Base-by-base conservation (phyloP, 2,113 vertebrate species). In the Hydrochoerus hydrochaeris region DNA sequence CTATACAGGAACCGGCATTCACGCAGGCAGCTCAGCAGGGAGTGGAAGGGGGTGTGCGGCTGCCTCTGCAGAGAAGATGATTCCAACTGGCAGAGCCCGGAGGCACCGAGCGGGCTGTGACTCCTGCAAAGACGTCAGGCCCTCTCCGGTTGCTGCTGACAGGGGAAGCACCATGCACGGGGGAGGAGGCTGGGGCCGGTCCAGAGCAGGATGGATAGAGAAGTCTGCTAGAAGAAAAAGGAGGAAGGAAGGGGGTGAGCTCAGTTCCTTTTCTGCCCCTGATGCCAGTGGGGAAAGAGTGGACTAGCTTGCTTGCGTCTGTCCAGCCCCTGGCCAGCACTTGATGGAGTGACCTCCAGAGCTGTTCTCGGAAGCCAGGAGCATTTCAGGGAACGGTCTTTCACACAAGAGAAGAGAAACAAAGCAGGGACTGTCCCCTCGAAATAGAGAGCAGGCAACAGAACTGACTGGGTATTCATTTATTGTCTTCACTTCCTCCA, bases 341-440 rank as follows among this genome's bases (percentile, higher is more conserved):
- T 35, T 62, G 26, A 14, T n/a, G 9, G 54, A 88, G 62, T 60
- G 81, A 88, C 82, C 78, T 95, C 69, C 88, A 54, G 90, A 95
- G 60, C 92, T 88, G 46, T 98, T 97, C 97, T 97, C 85, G 13
- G 97, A 97, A 97, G 63, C 82, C 90, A 85, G 85, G 82, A 96
- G 94, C 71, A 35, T 95, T 97, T 97, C 96, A 97, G 95, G 92
- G 94, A 97, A 97, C 69, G 52, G 82, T 49, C 65, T 92, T 95
- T 95, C 46, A 95, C 60, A 67, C 41, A 7, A 90, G 96, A 95
- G 90, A 95, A 92, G 71, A 92, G 96, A 97, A 97, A 97, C 96
- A 98, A 97, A 96, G 96, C 94, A 94, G 96, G 88, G 97, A 95
- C 96, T 97, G 92, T 97, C 94, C 95, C 93, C 62, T 92, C 71